phyloP scores from a whole-genome alignment of 2,113 vertebrate genomes.

The Pristiophorus japonicus region DNA sequence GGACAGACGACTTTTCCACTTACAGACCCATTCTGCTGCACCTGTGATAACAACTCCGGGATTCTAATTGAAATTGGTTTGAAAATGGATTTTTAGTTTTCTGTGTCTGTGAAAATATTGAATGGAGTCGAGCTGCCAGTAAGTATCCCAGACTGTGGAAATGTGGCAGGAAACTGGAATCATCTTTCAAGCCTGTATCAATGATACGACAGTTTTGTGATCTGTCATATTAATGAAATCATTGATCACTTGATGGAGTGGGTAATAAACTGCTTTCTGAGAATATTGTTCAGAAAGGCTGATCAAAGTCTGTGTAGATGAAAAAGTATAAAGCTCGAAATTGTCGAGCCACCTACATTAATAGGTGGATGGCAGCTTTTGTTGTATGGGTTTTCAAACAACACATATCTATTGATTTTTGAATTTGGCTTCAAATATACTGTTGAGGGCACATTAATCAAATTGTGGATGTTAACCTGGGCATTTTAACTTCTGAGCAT shows the following conservation, averaged over 20 bases:
- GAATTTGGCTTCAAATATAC: conserved; percentile 37
- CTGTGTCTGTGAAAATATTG: conserved; percentile 83
- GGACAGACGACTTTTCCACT: conserved; percentile 99
- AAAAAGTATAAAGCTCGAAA: conserved; percentile 35
- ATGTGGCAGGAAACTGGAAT: conserved; percentile 73
- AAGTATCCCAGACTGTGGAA: conserved; percentile 69
- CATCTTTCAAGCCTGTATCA: conserved; percentile 92
- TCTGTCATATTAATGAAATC: conserved; percentile 99
- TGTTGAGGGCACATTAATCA: conserved; percentile 32
- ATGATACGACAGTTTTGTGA: conserved; percentile 86
- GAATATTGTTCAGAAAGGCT: conserved; percentile 53
- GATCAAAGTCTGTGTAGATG: conserved; percentile 58
- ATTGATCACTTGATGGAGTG: conserved; percentile 99
- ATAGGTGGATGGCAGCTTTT: conserved; percentile 36
- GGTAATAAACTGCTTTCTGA: conserved; percentile 82
- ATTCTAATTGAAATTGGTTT: conserved; percentile 99
- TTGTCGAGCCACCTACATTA: conserved; percentile 34
- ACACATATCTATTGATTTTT: conserved; percentile 38
- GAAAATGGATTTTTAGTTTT: conserved; percentile 99
- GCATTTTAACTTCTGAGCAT: conserved; percentile 31
- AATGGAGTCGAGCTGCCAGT: conserved; percentile 72
- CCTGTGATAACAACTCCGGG: conserved; percentile 99
- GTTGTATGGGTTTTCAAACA: conserved; percentile 34
- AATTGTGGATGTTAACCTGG: conserved; percentile 33
- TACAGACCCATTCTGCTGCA: conserved; percentile 96